Percentiles rank a stretch among this genome's conserved stretches.
These are phyloP conservation scores for Macroglossus sobrinus DNA, from an alignment of 2,113 vertebrate species.

Conservation along the genomic window DNA sequence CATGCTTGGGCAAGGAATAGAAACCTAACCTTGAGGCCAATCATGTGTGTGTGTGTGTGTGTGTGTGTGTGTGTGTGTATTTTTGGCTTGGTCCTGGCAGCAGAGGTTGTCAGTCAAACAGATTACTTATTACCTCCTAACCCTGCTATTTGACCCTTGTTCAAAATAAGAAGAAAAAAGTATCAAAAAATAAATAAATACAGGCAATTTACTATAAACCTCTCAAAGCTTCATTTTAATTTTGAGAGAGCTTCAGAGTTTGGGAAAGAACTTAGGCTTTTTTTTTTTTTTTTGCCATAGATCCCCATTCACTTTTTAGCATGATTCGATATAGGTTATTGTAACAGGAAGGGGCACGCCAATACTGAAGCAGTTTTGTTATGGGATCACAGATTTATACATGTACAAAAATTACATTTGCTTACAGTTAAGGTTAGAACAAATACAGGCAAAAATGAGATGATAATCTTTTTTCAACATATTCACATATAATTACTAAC, in stretches of 20 bases:
- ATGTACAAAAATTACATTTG: background rate
- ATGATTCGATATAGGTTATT: background rate
- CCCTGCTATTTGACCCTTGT: background rate
- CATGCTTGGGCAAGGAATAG: background rate
- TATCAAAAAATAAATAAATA: background rate
- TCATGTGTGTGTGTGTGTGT: background rate
- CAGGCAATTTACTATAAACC: background rate
- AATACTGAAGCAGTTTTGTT: background rate
- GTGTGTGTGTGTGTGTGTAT: background rate
- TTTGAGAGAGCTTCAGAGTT: background rate
- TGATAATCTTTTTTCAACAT: background rate
- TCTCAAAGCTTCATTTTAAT: background rate
- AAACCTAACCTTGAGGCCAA: background rate
- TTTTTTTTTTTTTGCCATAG: background rate
- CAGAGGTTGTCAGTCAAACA: slow-evolving; percentile 27
- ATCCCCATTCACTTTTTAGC: background rate
- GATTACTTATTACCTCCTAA: background rate
- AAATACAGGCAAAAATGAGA: slow-evolving; percentile 11
- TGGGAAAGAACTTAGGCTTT: background rate
- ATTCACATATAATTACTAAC: background rate
- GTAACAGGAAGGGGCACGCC: background rate
- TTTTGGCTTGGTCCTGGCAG: background rate
- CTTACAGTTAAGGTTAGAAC: background rate
- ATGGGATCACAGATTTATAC: background rate
- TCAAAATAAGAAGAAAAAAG: slow-evolving; percentile 3